Base-by-base conservation (phyloP, 2,888 invertebrate species). In the Nemapogon koenigi region DNA sequence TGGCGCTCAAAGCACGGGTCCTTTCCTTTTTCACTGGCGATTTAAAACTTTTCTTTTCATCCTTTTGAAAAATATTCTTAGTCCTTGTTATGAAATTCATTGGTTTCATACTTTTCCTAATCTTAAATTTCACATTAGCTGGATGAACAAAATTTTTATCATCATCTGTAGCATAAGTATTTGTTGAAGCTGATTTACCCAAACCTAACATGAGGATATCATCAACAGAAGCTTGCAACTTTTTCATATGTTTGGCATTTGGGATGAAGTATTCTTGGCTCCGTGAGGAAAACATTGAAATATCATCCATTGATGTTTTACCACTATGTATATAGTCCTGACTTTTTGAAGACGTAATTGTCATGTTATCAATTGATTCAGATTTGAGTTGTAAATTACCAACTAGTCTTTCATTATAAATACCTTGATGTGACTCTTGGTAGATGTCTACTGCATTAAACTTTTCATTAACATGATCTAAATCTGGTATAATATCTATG, bases 261-360 rank as follows among this genome's bases (percentile, higher is more conserved):
- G 7, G 4, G 11, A 13, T 33, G 16, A 19, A 33, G 19, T 33
- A 33, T 42, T 85, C 85, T 41, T 81, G 76, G 49, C 83, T 85
- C 47, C 82, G 69, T 2, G 82, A 78, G 27, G 84, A 85, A 45
- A 82, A 82, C 46, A 83, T 65, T 1, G 83, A 83, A 19, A 84
- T 73, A 2, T 83, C 81, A 46, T 85, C 85, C 43, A 73, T 58
- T 46, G 33, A 33, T 18, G 33, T 33, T 33, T 33, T 33, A 2
- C 33, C 33, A 46, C 43, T 50, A 44, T 41, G 46, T 40, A 46
- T 39, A 11, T 43, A 44, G 19, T 48, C 50, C 16, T 33, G 33
- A 19, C 33, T 33, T 17, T 33, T 33, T 19, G 33, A 19, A 1
- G 67, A 70, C 6, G 71, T 68, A 13, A 81, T 81, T 0, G 82